Base-by-base conservation (phyloP, 2,113 vertebrate species). In the Puntigrus tetrazona region DNA sequence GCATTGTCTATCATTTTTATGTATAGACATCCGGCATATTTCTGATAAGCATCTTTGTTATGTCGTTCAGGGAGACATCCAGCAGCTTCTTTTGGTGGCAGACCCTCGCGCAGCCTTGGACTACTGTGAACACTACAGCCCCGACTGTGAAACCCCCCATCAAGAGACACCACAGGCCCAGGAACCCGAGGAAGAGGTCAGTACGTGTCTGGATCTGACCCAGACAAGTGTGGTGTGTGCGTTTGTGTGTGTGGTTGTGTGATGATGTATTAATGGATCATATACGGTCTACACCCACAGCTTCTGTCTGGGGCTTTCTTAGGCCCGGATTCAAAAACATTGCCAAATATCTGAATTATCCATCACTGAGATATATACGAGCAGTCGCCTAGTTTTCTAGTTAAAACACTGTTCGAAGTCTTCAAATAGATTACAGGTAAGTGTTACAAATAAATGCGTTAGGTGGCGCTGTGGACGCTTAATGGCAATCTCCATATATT, bases 91-190 rank as follows among this genome's bases (percentile, higher is more conserved):
- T 91, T 96, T 99, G 86, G 92, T 96, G 81, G 95, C 94, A 4
- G 98, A 99, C 90, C 95, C 98, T 79, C 95, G 96, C 86, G 97
- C 97, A 73, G 98, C 98, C 0, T 94, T 96, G 74, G 98, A 99
- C 93, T 99, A 99, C 92, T 99, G 98, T 92, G 97, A 98, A 91
- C 96, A 98, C 93, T 99, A 97, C 83, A 99, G 96, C 88, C 97
- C 97, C 0, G 97, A 99, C 94, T 99, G 98, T 92, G 96, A 97
- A 91, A 95, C 94, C 57, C 96, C 96, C 45, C 95, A 95, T 83
- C 94, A 96, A 74, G 94, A 95, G 88, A 91, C 93, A 31, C 95
- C 97, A 27, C 98, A 99, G 89, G 97, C 97, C 69, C 98, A 99
- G 91, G 96, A 99, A 90, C 96, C 98, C 25, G 96, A 97, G 69